phyloP scores from a whole-genome alignment of 2,113 vertebrate species.

The Serinus canaria region DNA sequence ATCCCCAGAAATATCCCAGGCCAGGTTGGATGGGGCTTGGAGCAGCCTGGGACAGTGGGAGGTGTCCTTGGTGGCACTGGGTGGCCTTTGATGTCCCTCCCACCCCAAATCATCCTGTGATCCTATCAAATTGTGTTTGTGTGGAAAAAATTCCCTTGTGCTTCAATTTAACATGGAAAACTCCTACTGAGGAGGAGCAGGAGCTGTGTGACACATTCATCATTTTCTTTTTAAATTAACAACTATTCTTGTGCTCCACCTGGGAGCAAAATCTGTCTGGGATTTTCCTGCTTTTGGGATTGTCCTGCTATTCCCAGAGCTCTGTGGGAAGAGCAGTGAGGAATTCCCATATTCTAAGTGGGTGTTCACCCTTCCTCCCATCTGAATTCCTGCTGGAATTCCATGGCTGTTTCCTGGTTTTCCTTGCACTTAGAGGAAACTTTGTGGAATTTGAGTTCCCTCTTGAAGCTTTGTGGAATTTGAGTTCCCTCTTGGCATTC shows the following conservation, averaged over 20 bases:
- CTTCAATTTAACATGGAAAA: not conserved
- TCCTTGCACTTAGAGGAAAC: not conserved
- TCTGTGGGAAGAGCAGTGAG: not conserved
- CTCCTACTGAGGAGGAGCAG: not conserved
- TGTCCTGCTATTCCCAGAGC: not conserved
- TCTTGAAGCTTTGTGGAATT: not conserved
- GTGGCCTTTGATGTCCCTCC: not conserved
- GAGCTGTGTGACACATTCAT: fast-evolving
- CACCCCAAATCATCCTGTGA: not conserved
- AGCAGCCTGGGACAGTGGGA: not conserved
- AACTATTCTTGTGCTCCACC: not conserved
- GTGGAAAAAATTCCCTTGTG: not conserved
- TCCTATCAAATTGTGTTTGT: not conserved
- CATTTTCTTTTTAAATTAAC: not conserved
- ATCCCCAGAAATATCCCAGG: not conserved
- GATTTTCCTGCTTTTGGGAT: not conserved
- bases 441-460: too few relatives aligned
- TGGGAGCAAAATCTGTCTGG: not conserved
- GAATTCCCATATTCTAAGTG: not conserved
- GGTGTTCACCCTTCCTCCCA: not conserved
- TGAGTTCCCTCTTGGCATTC: not conserved
- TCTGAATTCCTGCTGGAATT: not conserved
- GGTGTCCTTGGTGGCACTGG: not conserved
- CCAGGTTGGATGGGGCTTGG: not conserved
- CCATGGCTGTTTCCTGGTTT: not conserved